Base-by-base conservation (phyloP, 2,113 vertebrate species). In the Tiliqua scincoides region DNA sequence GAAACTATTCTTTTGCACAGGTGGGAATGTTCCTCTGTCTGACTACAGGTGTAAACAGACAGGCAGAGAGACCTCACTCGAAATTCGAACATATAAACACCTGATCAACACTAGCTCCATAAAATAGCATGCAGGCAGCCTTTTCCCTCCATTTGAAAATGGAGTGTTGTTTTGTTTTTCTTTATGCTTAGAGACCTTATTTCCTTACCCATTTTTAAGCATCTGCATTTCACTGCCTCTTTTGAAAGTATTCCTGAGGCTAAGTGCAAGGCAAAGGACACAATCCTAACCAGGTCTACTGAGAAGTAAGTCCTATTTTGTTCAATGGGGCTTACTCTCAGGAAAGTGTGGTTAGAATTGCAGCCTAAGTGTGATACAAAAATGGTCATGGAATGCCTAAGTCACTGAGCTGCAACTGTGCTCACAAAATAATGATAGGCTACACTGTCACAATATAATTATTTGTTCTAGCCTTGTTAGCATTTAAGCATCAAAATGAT, bases 121-220 rank as follows among this genome's bases (percentile, higher is more conserved):
- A 74, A 77, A 93, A 91, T 11, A 48, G 20, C 54, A 65, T 23
- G 84, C 87, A 88, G 89, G 92, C 23, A 90, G 85, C 30, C 5
- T n/a, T 89, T 83, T 0, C 76, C 61, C 62, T 82, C 83, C 79
- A 89, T 76, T 88, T 82, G 92, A n/a, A 25, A 4, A 84, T 48
- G 17, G 88, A 87, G 84, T 81, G 32, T 67, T 7, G 35, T 5
- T 73, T 62, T 71, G 43, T 8, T 5, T 32, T 37, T n/a, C 43
- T 12, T 82, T 68, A 72, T 52, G 57, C 25, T 83, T 54, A 40
- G 48, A 11, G 54, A 1, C 4, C 2, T 5, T 1, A 32, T 85
- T 70, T 18, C 21, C 40, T 59, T 43, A 40, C 30, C 27, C 40
- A 54, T 30, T 68, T 32, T 80, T 72, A 93, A 70, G 11, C 35